Percentiles rank a stretch among this genome's conserved stretches.
Conservation (phyloP, 2,888 invertebrate species). For the Acronicta aceris region DNA sequence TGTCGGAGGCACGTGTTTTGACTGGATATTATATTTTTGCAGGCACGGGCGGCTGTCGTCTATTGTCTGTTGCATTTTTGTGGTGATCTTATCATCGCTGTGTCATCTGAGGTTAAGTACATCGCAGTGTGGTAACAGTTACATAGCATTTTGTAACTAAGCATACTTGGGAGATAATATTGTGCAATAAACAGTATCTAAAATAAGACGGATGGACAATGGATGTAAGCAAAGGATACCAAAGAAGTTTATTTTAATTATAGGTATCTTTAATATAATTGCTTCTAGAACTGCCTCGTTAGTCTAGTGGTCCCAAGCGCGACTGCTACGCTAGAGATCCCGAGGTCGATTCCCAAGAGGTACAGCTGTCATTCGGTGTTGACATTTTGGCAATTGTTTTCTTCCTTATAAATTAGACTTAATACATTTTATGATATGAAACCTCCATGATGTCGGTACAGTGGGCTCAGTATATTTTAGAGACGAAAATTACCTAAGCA, state of each 20-base stretch:
- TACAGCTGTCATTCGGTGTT: no score
- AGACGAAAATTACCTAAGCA: no score
- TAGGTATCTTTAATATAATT: constrained; percentile 21
- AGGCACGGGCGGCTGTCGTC: constrained; percentile 65
- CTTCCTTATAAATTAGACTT: no score
- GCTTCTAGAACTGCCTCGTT: no score
- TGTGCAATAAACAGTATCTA: constrained; percentile 32
- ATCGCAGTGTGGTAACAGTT: constrained; percentile 53
- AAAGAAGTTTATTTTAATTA: constrained; percentile 20
- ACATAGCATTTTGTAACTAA: constrained; percentile 53
- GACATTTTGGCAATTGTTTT: no score
- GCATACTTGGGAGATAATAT: constrained; percentile 43
- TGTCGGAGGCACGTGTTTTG: constrained; percentile 82
- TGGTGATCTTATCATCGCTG: constrained; percentile 64
- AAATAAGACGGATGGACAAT: constrained; percentile 40
- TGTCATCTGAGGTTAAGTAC: constrained; percentile 69
- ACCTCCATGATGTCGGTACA: no score
- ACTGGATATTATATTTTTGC: constrained; percentile 78
- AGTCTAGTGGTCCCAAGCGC: no score
- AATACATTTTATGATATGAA: no score
- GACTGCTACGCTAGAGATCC: no score
- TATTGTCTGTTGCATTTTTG: constrained; percentile 73
- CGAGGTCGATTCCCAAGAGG: no score
- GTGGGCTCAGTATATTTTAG: no score
- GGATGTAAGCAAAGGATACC: constrained; percentile 31